Percentiles rank a stretch among this genome's conserved stretches.
phyloP scores from a whole-genome alignment of 2,113 vertebrate genomes.

The Boulengeromyrus knoepffleri region DNA sequence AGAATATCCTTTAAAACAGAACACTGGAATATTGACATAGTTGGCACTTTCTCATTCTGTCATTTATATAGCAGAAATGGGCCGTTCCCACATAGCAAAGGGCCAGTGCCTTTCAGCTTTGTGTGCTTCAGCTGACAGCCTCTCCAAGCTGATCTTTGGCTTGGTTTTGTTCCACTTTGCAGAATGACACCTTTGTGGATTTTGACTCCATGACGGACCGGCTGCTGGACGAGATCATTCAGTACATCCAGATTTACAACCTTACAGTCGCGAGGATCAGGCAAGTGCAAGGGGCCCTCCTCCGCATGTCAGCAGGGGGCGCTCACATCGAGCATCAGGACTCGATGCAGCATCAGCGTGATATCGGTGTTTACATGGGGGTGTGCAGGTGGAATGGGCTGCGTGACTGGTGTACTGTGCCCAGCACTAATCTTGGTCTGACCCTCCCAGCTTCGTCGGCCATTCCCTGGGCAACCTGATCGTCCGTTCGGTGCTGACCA shows the following conservation, averaged over 20 bases:
- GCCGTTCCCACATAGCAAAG: background rate
- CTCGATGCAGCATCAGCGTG: background rate
- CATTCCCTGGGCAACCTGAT: constrained; percentile 97
- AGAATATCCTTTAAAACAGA: background rate
- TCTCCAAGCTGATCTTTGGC: background rate
- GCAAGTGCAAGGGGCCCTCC: constrained; percentile 51
- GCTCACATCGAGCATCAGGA: background rate
- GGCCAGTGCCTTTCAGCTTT: background rate
- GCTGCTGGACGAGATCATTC: constrained; percentile 95
- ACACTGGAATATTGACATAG: background rate
- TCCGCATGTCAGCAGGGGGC: background rate
- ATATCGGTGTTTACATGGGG: background rate
- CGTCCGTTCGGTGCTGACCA: constrained; percentile 90
- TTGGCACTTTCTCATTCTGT: background rate
- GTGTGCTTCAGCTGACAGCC: background rate
- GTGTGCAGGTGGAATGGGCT: background rate
- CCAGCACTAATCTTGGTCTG: background rate
- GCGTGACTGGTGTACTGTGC: background rate
- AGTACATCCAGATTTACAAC: constrained; percentile 97
- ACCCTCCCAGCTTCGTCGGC: constrained; percentile 82
- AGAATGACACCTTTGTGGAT: constrained; percentile 99
- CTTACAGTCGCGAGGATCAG: constrained; percentile 95
- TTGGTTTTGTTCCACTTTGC: constrained; percentile 36
- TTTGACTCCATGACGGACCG: constrained; percentile 99
- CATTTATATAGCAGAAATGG: background rate